Conservation (phyloP, 1,140 invertebrate species). For the Drosophila arizonae region DNA sequence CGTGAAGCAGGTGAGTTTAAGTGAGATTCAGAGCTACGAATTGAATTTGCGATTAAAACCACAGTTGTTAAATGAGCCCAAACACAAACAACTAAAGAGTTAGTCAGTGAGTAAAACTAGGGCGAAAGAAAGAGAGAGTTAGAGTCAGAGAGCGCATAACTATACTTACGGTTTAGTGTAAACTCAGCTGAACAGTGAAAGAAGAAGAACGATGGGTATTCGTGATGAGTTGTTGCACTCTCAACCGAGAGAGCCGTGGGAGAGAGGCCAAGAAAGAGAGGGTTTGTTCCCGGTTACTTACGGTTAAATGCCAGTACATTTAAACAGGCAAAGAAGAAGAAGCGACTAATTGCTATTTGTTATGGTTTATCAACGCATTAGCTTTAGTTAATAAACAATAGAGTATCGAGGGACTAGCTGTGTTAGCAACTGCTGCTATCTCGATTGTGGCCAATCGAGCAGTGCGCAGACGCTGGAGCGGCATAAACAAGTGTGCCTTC, state of each 20-base stretch:
- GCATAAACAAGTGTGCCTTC: conserved; percentile 72
- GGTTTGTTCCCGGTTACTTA: no score
- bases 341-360: background rate
- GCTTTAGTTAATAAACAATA: conserved; percentile 23
- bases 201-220: background rate
- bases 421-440: background rate
- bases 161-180: background rate
- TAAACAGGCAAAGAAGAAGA: background rate
- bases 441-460: background rate
- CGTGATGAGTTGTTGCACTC: background rate
- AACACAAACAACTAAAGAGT: conserved; percentile 31
- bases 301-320: background rate
- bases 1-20: conserved; percentile 23
- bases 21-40: background rate
- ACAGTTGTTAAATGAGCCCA: conserved; percentile 13
- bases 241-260: background rate
- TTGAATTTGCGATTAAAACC: background rate
- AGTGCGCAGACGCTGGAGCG: conserved; percentile 62
- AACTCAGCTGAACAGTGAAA: background rate
- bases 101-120: background rate
- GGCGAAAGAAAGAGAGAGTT: background rate
- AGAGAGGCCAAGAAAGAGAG: background rate
- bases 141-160: background rate
- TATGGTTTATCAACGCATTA: conserved; percentile 7
- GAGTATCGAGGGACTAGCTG: no score